A percentile compares a stretch with the other conserved stretches of the same genome.
Conservation (phyloP, 2,113 vertebrate genomes). For the Zeus faber region DNA sequence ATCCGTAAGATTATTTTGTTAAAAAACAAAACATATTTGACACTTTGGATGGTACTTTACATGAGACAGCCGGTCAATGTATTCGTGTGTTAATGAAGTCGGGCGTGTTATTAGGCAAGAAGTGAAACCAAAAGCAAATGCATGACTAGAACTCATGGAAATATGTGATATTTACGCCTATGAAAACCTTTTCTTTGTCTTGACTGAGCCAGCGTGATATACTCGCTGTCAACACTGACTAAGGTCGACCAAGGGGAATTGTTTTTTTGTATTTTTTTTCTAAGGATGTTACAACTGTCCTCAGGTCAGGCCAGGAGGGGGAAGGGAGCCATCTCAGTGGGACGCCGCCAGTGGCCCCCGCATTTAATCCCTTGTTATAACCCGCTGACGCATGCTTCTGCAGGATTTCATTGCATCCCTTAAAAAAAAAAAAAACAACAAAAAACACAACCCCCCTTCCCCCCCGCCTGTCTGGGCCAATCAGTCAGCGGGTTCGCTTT, state of each 20-base stretch:
- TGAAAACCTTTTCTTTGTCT: no score
- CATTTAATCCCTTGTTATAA: constrained; percentile 41
- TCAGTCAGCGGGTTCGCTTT: constrained; percentile 37
- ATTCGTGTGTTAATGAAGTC: no score
- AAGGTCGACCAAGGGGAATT: constrained; percentile 42
- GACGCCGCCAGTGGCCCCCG: constrained; percentile 43
- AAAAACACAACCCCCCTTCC: constrained; percentile 4
- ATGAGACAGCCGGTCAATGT: no score
- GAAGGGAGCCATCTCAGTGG: constrained; percentile 7
- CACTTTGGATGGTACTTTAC: no score
- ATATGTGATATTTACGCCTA: no score
- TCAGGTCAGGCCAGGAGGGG: constrained; percentile 16
- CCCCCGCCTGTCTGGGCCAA: constrained; percentile 45
- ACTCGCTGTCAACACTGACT: constrained; percentile 5
- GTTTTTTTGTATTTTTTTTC: no score
- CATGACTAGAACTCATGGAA: no score
- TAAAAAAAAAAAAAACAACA: constrained; percentile 37
- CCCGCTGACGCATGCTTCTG: constrained; percentile 50
- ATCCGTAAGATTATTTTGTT: no score
- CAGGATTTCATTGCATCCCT: constrained; percentile 45
- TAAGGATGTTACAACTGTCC: constrained; percentile 28
- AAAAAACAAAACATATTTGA: no score
- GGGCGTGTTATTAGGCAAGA: no score
- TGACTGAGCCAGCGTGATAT: no score
- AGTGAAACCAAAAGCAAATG: no score